Base-by-base conservation (phyloP, 2,113 vertebrate species). In the Calidris pugnax region DNA sequence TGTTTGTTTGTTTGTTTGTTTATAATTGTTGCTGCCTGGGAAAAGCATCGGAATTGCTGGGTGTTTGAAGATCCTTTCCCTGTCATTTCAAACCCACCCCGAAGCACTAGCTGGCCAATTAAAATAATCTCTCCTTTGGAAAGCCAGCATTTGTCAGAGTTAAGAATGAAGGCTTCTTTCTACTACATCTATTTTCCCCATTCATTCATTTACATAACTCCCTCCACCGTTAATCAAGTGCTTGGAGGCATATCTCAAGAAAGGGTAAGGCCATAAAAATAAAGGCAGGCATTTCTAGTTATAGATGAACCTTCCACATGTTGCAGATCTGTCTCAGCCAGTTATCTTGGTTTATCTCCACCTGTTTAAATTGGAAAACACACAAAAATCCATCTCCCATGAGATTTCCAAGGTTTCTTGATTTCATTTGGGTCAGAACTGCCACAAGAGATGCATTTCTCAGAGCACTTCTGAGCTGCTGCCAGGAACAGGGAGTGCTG, bases 351-450 rank as follows among this genome's bases (percentile, higher is more conserved):
- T 95, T 95, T 95, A 89, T 96, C 91, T 96, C 87, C 87, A 89
- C 96, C 78, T 95, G 89, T 89, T 95, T 95, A 93, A 91, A 96
- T 87, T 96, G 94, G 96, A 96, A 96, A 95, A 79, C 77, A 62
- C 84, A 77, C 94, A 97, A 95, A 89, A 97, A 96, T 92, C 90
- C 57, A 93, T 94, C 89, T 96, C 67, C 81, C 5, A 1, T 72
- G 77, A 97, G 91, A 71, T 92, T 92, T 87, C 92, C 77, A 96
- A 85, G 50, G 37, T 69, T 94, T 89, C 74, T 85, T 87, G 59
- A 76, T 95, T 95, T 89, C 50, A 16, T 89, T 73, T 93, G 77
- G 89, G 93, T 94, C 93, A 93, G 62, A 94, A 76, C 74, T 95
- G 89, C 79, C 84, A 77, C 47, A 72, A 67, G 80, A 93, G 81